Percentiles rank a stretch among this genome's conserved stretches.
These are phyloP conservation scores for Bungarus multicinctus DNA, from an alignment of 2,113 vertebrate species.

Conservation along the genomic window DNA sequence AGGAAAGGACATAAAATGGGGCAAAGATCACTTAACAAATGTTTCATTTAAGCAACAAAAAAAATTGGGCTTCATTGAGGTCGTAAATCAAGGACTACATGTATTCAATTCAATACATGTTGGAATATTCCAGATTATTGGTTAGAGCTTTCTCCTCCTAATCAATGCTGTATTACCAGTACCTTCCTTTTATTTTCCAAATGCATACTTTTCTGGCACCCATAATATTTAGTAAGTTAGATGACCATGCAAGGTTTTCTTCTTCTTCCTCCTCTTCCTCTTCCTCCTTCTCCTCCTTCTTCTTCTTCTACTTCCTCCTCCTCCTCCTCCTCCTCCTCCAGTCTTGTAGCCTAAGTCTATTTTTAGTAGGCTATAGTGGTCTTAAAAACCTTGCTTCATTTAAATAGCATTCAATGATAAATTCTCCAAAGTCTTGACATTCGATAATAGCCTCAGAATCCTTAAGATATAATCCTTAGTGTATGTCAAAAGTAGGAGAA, in stretches of 20 bases:
- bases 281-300: too few species aligned
- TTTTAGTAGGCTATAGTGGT: conserved; percentile 1
- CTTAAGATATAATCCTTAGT: conserved; percentile 20
- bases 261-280: neutral
- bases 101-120: neutral
- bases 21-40: too few species aligned
- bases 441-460: neutral
- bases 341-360: neutral
- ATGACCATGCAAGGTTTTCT: neutral
- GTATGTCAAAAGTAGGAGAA: neutral
- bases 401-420: conserved; percentile 5
- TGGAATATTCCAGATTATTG: neutral
- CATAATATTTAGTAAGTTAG: neutral
- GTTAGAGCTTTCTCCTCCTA: neutral
- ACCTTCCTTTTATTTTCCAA: neutral
- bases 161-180: neutral
- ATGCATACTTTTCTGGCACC: neutral
- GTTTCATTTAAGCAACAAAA: too few species aligned
- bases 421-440: conserved; percentile 26
- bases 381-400: neutral
- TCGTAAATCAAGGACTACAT: too few species aligned
- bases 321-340: too few species aligned
- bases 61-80: too few species aligned
- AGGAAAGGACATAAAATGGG: too few species aligned
- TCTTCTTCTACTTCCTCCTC: neutral